Evolutionary conservation across 2,888 invertebrate genomes (phyloP).

Genomic region (Heliconius erato): DNA sequence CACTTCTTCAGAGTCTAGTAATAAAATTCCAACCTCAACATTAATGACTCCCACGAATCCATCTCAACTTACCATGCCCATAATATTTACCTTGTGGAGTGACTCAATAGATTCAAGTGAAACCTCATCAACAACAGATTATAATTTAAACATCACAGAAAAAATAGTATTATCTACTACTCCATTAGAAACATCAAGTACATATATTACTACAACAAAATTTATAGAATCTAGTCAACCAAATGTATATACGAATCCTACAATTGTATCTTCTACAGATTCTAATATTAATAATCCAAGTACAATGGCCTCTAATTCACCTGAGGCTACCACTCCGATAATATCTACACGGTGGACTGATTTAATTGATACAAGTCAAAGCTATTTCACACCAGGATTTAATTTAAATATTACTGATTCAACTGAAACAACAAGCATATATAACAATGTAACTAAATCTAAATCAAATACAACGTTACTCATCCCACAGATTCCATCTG

Average conservation of each 20-base stretch:
- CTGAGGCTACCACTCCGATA: too few species aligned
- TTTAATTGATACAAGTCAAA: too few species aligned
- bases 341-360: too few species aligned
- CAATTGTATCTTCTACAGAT: not conserved
- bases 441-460: too few species aligned
- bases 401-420: too few species aligned
- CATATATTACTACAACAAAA: not conserved
- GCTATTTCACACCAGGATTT: too few species aligned
- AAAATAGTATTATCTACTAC: not conserved
- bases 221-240: too few species aligned
- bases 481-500: too few species aligned
- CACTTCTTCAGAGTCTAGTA: not conserved
- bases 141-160: not conserved
- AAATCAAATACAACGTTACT: too few species aligned
- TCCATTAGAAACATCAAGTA: not conserved
- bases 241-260: not conserved
- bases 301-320: too few species aligned
- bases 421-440: too few species aligned
- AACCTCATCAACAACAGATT: not conserved
- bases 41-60: not conserved
- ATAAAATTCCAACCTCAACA: not conserved
- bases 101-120: not conserved
- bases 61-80: not conserved
- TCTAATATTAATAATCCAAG: too few species aligned
- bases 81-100: not conserved